Evolutionary conservation across 2,113 vertebrate genomes (phyloP).

Genomic region (Gnathonemus longibarbis): DNA sequence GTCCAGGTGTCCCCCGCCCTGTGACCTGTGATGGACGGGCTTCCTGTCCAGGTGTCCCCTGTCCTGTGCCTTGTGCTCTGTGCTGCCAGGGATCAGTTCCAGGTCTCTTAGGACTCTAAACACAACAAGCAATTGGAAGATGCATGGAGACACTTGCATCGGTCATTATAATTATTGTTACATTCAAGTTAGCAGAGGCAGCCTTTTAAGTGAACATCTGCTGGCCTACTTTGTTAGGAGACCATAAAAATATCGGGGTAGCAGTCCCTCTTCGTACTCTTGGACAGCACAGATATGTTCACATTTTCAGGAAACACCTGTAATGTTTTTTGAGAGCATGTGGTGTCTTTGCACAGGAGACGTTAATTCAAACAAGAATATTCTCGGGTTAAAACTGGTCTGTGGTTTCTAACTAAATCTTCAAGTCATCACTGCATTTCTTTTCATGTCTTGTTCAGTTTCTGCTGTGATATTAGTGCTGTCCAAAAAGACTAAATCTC

Average conservation of each 20-base stretch:
- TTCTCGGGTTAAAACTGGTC: background rate
- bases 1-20: background rate
- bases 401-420: background rate
- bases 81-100: background rate
- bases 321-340: background rate
- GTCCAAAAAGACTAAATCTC: background rate
- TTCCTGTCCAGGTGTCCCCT: background rate
- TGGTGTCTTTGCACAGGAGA: background rate
- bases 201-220: background rate
- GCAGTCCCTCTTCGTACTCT: background rate
- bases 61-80: background rate
- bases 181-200: background rate
- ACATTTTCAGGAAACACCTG: background rate
- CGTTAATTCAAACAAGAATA: background rate
- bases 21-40: background rate
- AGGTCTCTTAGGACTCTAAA: background rate
- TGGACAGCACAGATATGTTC: background rate
- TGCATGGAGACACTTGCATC: background rate
- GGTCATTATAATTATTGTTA: background rate
- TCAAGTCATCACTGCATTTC: background rate
- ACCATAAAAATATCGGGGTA: background rate
- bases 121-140: background rate
- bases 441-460: background rate
- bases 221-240: background rate
- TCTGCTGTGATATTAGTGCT: background rate